These are phyloP conservation scores for Euthynnus affinis DNA, from an alignment of 2,797 vertebrate genomes.

Conservation along the genomic window DNA sequence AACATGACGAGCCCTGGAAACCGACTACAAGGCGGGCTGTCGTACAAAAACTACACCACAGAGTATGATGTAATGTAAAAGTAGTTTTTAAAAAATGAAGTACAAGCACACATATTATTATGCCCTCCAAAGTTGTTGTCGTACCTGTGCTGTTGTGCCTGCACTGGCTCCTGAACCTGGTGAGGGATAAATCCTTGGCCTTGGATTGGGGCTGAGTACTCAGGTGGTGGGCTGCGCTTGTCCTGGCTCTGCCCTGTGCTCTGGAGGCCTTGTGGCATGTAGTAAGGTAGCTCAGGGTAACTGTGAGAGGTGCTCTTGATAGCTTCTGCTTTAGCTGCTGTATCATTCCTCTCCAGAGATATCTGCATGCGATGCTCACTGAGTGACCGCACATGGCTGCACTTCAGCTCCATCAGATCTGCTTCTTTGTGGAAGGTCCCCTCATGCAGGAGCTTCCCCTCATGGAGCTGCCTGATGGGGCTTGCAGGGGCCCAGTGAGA, in stretches of 20 bases:
- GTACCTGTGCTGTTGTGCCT: conserved; percentile 85
- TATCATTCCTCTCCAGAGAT: conserved; percentile 91
- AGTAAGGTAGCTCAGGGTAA: conserved; percentile 93
- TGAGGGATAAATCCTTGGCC: conserved; percentile 81
- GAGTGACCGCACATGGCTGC: conserved; percentile 92
- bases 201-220: conserved; percentile 87
- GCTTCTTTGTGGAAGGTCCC: conserved; percentile 85
- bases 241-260: conserved; percentile 68
- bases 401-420: conserved; percentile 88
- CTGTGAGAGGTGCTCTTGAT: conserved; percentile 92
- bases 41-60: conserved; percentile 36
- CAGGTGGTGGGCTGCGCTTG: conserved; percentile 88
- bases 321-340: conserved; percentile 77
- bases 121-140: background rate
- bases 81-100: conserved; percentile 14
- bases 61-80: conserved; percentile 59
- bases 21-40: conserved; percentile 35
- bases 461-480: conserved; percentile 62
- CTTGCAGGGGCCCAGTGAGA: conserved; percentile 83
- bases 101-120: conserved; percentile 15
- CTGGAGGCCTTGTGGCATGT: conserved; percentile 68
- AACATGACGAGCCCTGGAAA: conserved; percentile 56
- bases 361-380: conserved; percentile 94
- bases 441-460: conserved; percentile 64
- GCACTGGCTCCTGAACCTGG: conserved; percentile 73